Base-by-base conservation (phyloP, 2,797 vertebrate species). In the Anas bernieri region DNA sequence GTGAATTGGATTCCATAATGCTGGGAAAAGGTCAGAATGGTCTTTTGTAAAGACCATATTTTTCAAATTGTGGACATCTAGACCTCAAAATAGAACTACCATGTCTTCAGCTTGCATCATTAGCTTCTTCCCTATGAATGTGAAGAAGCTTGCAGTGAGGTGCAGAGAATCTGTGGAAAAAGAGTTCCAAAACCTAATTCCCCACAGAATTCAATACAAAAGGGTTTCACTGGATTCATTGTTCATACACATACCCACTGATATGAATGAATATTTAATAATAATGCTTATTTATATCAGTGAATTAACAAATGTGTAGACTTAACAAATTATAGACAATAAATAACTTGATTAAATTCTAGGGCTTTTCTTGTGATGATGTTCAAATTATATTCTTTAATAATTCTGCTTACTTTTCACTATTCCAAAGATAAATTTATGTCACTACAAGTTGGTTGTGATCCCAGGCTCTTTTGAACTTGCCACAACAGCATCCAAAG, bases 101-200 rank as follows among this genome's bases (percentile, higher is more conserved):
- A 46, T 22, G 7, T 52, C 30, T 70, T 81, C 41, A n/a, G 17
- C 7, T 0, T 48, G 10, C 11, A 50, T 33, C 39, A 77, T 22
- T 12, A 88, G 25, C 3, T 8, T 17, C 10, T 76, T 14, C 11
- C n/a, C 3, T 59, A 8, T 41, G 58, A 86, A 70, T 3, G 10
- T 0, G 2, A 26, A 91, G 25, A 11, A 81, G 22, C 3, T 81
- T 9, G 46, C 39, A 67, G 26, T 0, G 0, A 15, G 14, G 3
- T 59, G 17, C 31, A 80, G 11, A 28, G 45, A 1, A 0, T 8
- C 55, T 46, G 15, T 11, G 5, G 39, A 77, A 28, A 86, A 70
- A 33, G 8, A 45, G 2, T 35, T 80, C 17, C 25, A 52, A 61
- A 85, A 69, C 2, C 23, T 66, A 37, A n/a, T 68, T 33, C 3